phyloP scores from a whole-genome alignment of 2,113 vertebrate genomes.

The Dolichotis patagonum region DNA sequence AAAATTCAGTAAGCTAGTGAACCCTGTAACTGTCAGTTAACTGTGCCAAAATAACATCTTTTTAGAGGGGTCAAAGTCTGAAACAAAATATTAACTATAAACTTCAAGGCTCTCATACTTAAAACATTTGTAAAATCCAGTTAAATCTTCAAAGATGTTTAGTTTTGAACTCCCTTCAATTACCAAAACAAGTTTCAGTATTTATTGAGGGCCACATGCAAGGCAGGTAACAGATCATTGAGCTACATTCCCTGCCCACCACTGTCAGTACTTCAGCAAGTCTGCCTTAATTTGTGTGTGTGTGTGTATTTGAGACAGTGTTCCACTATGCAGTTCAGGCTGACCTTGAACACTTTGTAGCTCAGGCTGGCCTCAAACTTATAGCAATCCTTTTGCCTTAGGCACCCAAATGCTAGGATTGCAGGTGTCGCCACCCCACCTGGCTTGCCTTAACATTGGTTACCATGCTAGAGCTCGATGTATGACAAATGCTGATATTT shows the following conservation, averaged over 20 bases:
- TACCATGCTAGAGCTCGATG: not conserved
- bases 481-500: not conserved
- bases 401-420: no score
- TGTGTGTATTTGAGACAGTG: not conserved
- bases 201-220: not conserved
- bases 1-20: slow-evolving; percentile 40
- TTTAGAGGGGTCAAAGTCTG: slow-evolving; percentile 23
- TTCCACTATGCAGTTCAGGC: not conserved
- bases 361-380: no score
- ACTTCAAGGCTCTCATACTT: slow-evolving; percentile 5
- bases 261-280: slow-evolving; percentile 35
- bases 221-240: not conserved
- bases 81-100: slow-evolving; percentile 58
- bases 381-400: no score
- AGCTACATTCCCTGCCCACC: not conserved
- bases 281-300: no score
- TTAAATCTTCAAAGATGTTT: slow-evolving; percentile 47
- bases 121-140: slow-evolving; percentile 41
- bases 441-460: not conserved
- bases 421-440: no score
- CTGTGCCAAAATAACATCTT: slow-evolving; percentile 13
- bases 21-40: slow-evolving; percentile 1
- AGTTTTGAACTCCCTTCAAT: slow-evolving; percentile 5
- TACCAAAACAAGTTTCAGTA: slow-evolving; percentile 42
- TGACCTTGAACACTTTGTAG: not conserved